Evolutionary conservation across 2,797 vertebrate genomes (phyloP).

Genomic region (Chrysocyon brachyurus): DNA sequence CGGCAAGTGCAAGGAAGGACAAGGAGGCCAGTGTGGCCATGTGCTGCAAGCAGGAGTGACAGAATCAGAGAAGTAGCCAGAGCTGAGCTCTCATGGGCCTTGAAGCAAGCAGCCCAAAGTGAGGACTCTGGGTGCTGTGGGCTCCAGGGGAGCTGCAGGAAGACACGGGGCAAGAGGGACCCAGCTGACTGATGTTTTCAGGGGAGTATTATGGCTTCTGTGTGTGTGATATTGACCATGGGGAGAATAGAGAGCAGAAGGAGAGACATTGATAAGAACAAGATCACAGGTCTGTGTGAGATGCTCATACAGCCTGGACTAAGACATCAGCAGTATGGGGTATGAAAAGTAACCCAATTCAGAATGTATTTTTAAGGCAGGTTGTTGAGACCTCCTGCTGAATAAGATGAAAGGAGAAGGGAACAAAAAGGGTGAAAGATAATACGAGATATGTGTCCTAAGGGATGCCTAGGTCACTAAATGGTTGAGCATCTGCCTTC

Average conservation of each 20-base stretch:
- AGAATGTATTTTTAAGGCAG: neutral
- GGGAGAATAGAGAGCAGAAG: neutral
- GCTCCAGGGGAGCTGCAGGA: neutral
- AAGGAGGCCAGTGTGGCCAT: neutral
- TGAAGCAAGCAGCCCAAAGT: neutral
- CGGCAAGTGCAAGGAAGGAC: neutral
- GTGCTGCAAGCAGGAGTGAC: accelerated
- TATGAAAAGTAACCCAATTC: neutral
- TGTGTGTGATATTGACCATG: neutral
- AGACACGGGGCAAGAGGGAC: neutral
- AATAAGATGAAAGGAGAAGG: neutral
- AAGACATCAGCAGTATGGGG: neutral
- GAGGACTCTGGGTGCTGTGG: neutral
- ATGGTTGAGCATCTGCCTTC: too few species aligned
- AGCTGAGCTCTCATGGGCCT: too few species aligned
- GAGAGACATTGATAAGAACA: neutral
- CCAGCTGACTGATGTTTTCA: neutral
- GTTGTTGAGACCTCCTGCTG: neutral
- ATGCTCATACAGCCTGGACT: accelerated
- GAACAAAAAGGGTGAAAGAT: neutral
- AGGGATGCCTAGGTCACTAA: too few species aligned
- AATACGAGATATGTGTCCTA: neutral
- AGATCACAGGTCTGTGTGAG: too few species aligned
- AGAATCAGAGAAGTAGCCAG: neutral
- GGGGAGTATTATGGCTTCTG: neutral